These are phyloP conservation scores for Erythrolamprus reginae DNA, from an alignment of 2,113 vertebrate species.

Conservation along the genomic window DNA sequence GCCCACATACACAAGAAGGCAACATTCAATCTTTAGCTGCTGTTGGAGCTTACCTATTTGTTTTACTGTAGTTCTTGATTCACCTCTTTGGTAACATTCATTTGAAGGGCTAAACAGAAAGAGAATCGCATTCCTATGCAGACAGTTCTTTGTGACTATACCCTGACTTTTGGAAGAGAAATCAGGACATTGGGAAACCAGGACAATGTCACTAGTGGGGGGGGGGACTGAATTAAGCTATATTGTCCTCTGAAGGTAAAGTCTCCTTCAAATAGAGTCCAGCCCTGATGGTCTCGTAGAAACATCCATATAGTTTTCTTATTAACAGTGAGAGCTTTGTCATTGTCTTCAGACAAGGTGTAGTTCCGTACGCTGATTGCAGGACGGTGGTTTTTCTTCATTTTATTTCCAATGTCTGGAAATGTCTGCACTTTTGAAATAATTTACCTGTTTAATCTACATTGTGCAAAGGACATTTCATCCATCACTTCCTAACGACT, in stretches of 20 bases:
- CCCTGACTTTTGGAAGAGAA: not conserved
- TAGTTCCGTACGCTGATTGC: not conserved
- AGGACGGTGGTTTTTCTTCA: not conserved
- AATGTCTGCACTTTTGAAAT: not conserved
- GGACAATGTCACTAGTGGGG: not conserved
- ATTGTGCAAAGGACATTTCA: not conserved
- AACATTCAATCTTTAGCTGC: not conserved
- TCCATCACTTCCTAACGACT: not conserved
- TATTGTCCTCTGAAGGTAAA: not conserved
- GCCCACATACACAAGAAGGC: not conserved
- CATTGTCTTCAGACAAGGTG: not conserved
- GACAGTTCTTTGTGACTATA: too few relatives aligned
- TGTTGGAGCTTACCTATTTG: not conserved
- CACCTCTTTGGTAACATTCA: not conserved
- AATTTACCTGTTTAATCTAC: slow-evolving; percentile 2
- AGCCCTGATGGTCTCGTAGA: not conserved
- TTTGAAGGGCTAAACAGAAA: not conserved
- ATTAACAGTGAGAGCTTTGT: not conserved
- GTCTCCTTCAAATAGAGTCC: not conserved
- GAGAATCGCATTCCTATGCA: not conserved
- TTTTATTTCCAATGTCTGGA: slow-evolving; percentile 13
- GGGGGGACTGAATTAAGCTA: not conserved
- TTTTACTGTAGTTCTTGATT: not conserved
- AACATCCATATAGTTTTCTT: not conserved
- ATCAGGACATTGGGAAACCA: not conserved